Evolutionary conservation across 1,140 invertebrate genomes (phyloP).

Genomic region (Papilio machaon): DNA sequence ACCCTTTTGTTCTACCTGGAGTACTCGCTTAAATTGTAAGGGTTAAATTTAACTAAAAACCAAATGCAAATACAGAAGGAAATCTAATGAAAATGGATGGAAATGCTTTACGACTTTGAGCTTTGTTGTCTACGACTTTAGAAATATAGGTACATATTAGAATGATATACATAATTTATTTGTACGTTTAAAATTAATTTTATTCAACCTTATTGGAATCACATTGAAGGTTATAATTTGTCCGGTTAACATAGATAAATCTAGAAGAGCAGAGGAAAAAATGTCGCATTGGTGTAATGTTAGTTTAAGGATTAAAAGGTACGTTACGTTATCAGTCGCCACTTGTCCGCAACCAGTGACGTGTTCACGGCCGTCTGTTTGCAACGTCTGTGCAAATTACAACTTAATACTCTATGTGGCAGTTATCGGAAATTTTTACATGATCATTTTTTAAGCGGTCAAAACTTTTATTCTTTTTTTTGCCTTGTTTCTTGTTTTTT

Average conservation of each 20-base stretch:
- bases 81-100: neutral
- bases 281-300: neutral
- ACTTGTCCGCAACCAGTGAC: conserved; percentile 14
- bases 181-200: neutral
- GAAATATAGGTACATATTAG: neutral
- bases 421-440: conserved; percentile 15
- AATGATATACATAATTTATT: neutral
- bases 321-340: conserved; percentile 19
- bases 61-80: too few relatives aligned
- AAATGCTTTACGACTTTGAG: neutral
- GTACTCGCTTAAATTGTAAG: neutral
- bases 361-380: conserved; percentile 15
- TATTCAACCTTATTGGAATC: neutral
- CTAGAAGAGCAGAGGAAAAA: neutral
- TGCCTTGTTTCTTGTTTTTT: neutral
- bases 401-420: neutral
- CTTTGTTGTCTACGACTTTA: neutral
- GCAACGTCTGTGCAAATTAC: conserved; percentile 7
- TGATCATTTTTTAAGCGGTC: neutral
- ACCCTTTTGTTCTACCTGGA: neutral
- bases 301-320: neutral
- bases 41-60: too few relatives aligned
- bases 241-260: neutral
- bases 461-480: neutral
- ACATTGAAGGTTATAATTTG: neutral